phyloP scores from a whole-genome alignment of 2,113 vertebrate species.

The Grantiella picta region DNA sequence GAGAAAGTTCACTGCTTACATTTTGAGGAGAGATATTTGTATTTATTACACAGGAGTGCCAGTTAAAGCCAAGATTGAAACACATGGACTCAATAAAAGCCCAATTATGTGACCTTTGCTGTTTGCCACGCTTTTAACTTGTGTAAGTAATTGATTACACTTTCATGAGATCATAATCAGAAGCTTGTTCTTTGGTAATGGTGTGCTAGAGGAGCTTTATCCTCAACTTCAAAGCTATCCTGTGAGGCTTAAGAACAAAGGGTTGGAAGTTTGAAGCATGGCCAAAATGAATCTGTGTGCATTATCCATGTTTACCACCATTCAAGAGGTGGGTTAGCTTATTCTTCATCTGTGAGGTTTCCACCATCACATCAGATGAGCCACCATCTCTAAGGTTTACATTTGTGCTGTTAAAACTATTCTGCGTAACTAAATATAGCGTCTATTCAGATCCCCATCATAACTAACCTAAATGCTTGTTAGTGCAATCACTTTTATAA shows the following conservation, averaged over 20 bases:
- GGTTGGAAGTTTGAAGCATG: slow-evolving; percentile 71
- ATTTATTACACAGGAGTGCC: slow-evolving; percentile 43
- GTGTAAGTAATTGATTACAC: slow-evolving; percentile 77
- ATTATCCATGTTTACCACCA: slow-evolving; percentile 77
- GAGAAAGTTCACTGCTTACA: slow-evolving; percentile 31
- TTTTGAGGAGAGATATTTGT: slow-evolving; percentile 48
- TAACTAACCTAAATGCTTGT: not conserved
- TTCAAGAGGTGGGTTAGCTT: slow-evolving; percentile 69
- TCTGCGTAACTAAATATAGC: slow-evolving; percentile 27
- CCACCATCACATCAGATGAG: slow-evolving; percentile 67
- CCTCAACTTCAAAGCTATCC: slow-evolving; percentile 83
- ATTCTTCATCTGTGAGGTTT: slow-evolving; percentile 67
- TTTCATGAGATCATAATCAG: slow-evolving; percentile 86
- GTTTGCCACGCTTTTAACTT: slow-evolving; percentile 76
- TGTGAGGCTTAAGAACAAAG: slow-evolving; percentile 82
- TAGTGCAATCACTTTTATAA: not conserved
- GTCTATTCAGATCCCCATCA: not conserved
- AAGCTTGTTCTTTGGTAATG: slow-evolving; percentile 80
- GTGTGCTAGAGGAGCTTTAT: slow-evolving; percentile 80
- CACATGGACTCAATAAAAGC: slow-evolving; percentile 76
- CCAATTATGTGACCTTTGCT: slow-evolving; percentile 74
- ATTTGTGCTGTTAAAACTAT: slow-evolving; percentile 27
- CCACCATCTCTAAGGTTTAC: slow-evolving; percentile 52
- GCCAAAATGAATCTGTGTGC: slow-evolving; percentile 75
- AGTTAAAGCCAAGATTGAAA: slow-evolving; percentile 50